Base-by-base conservation (phyloP, 2,797 vertebrate species). In the Pseudomugil tenellus region DNA sequence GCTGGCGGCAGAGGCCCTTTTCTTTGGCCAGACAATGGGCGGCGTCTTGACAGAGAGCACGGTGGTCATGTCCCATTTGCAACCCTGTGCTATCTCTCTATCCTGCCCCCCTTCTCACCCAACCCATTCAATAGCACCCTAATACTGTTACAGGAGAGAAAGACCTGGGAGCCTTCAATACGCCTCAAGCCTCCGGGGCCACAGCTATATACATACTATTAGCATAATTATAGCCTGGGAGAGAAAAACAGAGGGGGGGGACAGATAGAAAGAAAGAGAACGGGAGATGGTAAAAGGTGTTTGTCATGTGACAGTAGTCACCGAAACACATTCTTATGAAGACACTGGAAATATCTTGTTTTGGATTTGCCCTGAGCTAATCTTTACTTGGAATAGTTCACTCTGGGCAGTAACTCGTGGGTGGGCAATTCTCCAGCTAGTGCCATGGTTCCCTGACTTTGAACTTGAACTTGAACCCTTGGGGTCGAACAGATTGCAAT, bases 131-230 rank as follows among this genome's bases (percentile, higher is more conserved):
- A 87, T 90, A 84, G 89, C 84, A 86, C 87, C 89, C 92, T 91
- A 91, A 93, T 90, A 91, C 90, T 92, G 90, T 92, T 91, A 92
- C 92, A 91, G 87, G 89, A 89, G 78, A 91, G 89, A 91, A 91
- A 91, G 93, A 95, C 95, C 94, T 93, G 87, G 92, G 95, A 94
- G 94, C 95, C 94, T 95, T 96, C 96, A 96, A 96, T 91, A 87
- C 94, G 94, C 95, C 96, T 96, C 95, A 95, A 90, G 87, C 91
- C 90, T 96, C 94, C 94, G 63, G 83, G 96, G 95, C 93, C 95
- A 95, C 94, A 94, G 95, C 95, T 95, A 96, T 95, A 95, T 96
- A 96, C 96, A 97, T 98, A 96, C 95, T 95, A 97, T 98, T 98
- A 96, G 93, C 96, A 96, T 97, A 96, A 97, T 97, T 97, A 97